These are phyloP conservation scores for Edolisoma coerulescens DNA, from an alignment of 2,113 vertebrate species.

Conservation along the genomic window DNA sequence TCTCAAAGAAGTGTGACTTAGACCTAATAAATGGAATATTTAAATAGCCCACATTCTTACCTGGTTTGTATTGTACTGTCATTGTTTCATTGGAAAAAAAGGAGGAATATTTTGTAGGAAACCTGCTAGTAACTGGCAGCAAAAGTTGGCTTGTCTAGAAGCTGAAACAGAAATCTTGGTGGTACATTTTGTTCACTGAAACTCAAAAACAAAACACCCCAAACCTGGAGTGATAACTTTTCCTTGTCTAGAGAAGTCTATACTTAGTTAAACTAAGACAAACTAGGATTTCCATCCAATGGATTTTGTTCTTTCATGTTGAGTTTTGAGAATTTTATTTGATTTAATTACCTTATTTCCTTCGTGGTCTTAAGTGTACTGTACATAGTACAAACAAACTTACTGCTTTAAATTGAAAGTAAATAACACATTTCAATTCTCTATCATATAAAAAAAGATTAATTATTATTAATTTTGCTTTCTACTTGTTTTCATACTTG, in stretches of 20 bases:
- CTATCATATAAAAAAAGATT: not conserved
- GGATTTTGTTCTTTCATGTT: not conserved
- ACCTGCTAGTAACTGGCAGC: not conserved
- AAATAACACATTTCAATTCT: not conserved
- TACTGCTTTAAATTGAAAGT: not conserved
- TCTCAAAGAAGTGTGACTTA: not conserved
- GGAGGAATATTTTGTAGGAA: not conserved
- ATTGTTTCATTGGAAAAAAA: not conserved
- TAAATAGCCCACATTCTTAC: not conserved
- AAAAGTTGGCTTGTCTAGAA: not conserved
- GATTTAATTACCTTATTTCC: not conserved
- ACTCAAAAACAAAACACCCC: not conserved
- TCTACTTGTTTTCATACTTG: not conserved
- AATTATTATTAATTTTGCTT: not conserved
- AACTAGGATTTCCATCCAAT: not conserved
- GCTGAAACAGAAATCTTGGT: not conserved
- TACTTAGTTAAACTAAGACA: not conserved
- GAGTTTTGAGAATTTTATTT: not conserved
- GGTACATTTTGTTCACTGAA: not conserved
- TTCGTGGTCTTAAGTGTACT: not conserved
- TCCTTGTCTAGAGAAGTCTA: not conserved
- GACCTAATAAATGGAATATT: not conserved
- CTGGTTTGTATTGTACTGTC: not conserved
- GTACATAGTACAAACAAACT: not conserved
- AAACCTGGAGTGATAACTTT: not conserved